phyloP scores from a whole-genome alignment of 1,140 invertebrate species.

The Plectrocnemia conspersa region DNA sequence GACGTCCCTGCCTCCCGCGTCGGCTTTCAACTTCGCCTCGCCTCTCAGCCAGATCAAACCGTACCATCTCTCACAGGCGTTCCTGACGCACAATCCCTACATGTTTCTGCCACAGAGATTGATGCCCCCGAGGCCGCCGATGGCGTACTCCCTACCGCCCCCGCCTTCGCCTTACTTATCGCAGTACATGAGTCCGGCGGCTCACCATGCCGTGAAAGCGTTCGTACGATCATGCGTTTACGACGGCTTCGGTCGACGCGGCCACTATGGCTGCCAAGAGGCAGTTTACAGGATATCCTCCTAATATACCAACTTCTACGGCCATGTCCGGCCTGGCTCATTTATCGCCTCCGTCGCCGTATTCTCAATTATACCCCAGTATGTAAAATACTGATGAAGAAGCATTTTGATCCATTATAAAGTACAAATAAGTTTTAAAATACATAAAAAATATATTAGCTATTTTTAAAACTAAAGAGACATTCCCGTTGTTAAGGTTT shows the following conservation, averaged over 20 bases:
- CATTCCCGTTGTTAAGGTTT: no score
- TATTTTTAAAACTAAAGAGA: no score
- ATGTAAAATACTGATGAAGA: conserved; percentile 42
- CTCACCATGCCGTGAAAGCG: conserved; percentile 40
- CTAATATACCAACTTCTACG: conserved; percentile 44
- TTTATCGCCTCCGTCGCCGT: conserved; percentile 49
- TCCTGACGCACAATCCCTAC: conserved; percentile 22
- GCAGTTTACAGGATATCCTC: conserved; percentile 43
- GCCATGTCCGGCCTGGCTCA: conserved; percentile 46
- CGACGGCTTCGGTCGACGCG: conserved; percentile 41
- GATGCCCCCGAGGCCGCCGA: conserved; percentile 11
- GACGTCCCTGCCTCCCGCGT: background rate
- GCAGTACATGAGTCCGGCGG: conserved; percentile 37
- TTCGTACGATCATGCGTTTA: conserved; percentile 51
- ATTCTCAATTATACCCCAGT: conserved; percentile 50
- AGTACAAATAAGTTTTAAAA: no score
- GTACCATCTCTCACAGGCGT: conserved; percentile 3
- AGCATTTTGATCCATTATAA: background rate
- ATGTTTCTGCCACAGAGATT: conserved; percentile 18
- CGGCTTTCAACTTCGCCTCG: background rate
- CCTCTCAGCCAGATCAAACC: conserved; percentile 12
- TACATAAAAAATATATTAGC: no score
- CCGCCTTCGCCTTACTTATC: conserved; percentile 40
- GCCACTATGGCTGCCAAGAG: conserved; percentile 42
- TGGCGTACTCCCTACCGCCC: conserved; percentile 36